These are phyloP conservation scores for Alcedo quadribrachys DNA, from an alignment of 2,797 vertebrate species.

Conservation along the genomic window DNA sequence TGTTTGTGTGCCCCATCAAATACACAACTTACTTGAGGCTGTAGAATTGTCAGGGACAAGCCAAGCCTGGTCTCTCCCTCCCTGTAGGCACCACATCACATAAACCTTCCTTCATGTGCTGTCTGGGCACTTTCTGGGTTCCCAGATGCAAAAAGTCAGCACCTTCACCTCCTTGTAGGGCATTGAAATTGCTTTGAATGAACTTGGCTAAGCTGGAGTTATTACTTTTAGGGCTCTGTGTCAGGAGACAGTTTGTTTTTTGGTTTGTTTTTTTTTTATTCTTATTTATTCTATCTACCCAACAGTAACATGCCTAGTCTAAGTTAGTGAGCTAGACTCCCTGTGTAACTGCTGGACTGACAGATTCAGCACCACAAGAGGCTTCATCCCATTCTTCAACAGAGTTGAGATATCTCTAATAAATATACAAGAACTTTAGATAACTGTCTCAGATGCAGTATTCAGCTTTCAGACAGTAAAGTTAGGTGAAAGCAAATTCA, in stretches of 20 bases:
- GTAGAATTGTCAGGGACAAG: not conserved
- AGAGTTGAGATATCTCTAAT: not conserved
- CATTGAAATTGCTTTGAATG: not conserved
- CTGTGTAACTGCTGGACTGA: not conserved
- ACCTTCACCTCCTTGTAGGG: not conserved
- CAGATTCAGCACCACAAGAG: not conserved
- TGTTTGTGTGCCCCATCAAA: not conserved
- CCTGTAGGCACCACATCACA: not conserved
- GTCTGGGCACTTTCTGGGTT: not conserved
- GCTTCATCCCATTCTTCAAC: not conserved
- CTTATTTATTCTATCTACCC: not conserved
- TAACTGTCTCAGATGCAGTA: not conserved
- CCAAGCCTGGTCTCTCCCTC: not conserved
- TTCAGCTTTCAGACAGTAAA: not conserved
- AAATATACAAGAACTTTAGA: not conserved
- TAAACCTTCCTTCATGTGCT: not conserved
- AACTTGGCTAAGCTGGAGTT: not conserved
- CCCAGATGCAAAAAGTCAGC: not conserved
- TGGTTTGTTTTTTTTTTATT: not conserved
- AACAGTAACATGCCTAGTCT: not conserved
- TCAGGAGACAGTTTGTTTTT: not conserved
- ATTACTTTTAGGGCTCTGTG: not conserved
- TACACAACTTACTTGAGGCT: not conserved
- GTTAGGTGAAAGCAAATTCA: slow-evolving; percentile 27
- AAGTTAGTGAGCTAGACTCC: not conserved